Evolutionary conservation across 2,797 vertebrate species (phyloP).

Genomic region (Tympanoctomys barrerae): DNA sequence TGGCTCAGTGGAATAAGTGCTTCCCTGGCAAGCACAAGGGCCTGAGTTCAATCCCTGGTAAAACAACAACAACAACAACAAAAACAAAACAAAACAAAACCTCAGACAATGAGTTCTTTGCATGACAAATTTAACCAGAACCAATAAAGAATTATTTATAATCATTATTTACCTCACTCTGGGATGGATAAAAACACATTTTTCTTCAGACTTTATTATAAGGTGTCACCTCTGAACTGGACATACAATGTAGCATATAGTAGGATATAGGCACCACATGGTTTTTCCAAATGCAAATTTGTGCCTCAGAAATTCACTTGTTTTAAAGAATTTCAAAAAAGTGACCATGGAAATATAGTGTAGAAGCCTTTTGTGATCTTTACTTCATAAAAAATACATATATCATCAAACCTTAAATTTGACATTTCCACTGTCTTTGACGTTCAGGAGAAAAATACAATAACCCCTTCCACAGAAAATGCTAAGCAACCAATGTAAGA

Average conservation of each 20-base stretch:
- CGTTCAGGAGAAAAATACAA: constrained; percentile 52
- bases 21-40: no score
- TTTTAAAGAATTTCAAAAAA: neutral
- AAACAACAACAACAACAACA: no score
- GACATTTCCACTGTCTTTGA: neutral
- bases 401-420: neutral
- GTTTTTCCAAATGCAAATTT: constrained; percentile 5
- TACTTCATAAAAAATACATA: neutral
- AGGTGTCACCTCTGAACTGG: neutral
- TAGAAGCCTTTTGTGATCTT: constrained; percentile 20
- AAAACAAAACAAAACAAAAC: no score
- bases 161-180: neutral
- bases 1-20: no score
- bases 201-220: neutral
- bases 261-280: rapidly evolving
- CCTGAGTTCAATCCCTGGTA: no score
- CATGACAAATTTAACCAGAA: neutral
- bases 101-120: no score
- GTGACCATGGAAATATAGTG: neutral
- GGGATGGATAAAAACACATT: neutral
- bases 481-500: neutral
- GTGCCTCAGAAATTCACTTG: neutral
- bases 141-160: neutral
- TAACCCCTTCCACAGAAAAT: neutral
- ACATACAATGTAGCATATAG: neutral